Percentiles rank a stretch among this genome's conserved stretches.
Evolutionary conservation across 1,140 invertebrate species (phyloP).

Genomic region (Diprion similis): DNA sequence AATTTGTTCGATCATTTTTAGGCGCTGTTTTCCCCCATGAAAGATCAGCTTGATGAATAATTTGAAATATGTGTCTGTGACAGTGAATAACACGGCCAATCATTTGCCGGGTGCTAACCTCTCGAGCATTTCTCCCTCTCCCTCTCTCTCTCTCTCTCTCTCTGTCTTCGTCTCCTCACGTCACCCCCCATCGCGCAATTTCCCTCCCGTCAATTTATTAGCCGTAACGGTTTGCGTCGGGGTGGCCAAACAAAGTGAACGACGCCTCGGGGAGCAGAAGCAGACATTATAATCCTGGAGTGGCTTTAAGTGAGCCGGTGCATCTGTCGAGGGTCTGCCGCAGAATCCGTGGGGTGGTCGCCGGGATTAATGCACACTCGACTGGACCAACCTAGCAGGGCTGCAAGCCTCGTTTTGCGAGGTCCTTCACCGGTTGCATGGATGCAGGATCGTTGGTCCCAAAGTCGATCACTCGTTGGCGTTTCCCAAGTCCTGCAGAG

Average conservation of each 20-base stretch:
- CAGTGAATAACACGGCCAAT: background rate
- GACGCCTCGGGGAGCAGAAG: conserved; percentile 2
- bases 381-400: background rate
- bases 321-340: conserved; percentile 6
- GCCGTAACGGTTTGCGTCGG: conserved; percentile 4
- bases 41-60: too few species aligned
- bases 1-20: too few species aligned
- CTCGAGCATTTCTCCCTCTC: background rate
- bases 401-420: background rate
- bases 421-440: background rate
- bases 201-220: conserved; percentile 4
- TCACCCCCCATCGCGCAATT: conserved; percentile 5
- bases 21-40: too few species aligned
- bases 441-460: background rate
- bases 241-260: conserved; percentile 7
- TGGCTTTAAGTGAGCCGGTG: conserved; percentile 6
- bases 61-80: background rate
- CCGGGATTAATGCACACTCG: background rate
- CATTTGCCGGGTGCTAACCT: background rate
- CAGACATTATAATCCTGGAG: conserved; percentile 5
- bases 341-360: background rate
- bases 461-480: background rate
- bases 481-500: background rate
- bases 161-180: background rate
- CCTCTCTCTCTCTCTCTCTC: too few species aligned